phyloP scores from a whole-genome alignment of 2,113 vertebrate species.

The Pedetes capensis region DNA sequence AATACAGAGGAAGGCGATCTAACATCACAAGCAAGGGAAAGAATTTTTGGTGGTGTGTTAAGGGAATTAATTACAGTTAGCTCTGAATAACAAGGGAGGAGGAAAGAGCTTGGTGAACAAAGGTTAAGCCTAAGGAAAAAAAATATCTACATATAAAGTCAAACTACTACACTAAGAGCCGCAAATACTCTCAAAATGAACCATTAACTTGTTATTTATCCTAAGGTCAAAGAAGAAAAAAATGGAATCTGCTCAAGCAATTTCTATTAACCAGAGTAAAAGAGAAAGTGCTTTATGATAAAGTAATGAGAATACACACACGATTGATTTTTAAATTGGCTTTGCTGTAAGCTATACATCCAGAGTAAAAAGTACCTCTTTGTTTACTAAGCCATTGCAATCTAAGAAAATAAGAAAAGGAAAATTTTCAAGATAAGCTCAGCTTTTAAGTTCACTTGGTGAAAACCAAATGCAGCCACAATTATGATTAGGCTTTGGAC shows the following conservation, averaged over 20 bases:
- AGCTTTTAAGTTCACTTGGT: slow-evolving; percentile 61
- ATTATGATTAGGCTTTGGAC: slow-evolving; percentile 58
- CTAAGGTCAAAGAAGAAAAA: neutral
- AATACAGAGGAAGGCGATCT: slow-evolving; percentile 61
- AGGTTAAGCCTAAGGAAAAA: neutral
- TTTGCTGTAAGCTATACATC: neutral
- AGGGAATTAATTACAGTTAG: slow-evolving; percentile 63
- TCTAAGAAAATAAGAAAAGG: slow-evolving; percentile 22
- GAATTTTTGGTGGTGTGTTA: slow-evolving; percentile 55
- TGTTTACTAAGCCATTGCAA: slow-evolving; percentile 51
- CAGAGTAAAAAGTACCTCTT: slow-evolving; percentile 13
- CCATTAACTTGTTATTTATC: neutral
- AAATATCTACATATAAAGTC: neutral
- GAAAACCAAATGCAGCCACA: slow-evolving; percentile 65
- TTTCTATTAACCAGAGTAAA: neutral
- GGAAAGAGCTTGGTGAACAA: slow-evolving; percentile 12
- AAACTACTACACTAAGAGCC: neutral
- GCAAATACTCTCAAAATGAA: neutral
- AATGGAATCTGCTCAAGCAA: neutral
- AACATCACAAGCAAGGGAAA: slow-evolving; percentile 71
- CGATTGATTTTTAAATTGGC: neutral
- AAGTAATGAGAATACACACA: neutral
- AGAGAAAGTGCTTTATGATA: neutral
- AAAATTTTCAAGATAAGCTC: slow-evolving; percentile 38
- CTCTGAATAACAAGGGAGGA: slow-evolving; percentile 50